Base-by-base conservation (phyloP, 92 coral and sea anemone genomes). In the Anthopleura xanthogrammica region DNA sequence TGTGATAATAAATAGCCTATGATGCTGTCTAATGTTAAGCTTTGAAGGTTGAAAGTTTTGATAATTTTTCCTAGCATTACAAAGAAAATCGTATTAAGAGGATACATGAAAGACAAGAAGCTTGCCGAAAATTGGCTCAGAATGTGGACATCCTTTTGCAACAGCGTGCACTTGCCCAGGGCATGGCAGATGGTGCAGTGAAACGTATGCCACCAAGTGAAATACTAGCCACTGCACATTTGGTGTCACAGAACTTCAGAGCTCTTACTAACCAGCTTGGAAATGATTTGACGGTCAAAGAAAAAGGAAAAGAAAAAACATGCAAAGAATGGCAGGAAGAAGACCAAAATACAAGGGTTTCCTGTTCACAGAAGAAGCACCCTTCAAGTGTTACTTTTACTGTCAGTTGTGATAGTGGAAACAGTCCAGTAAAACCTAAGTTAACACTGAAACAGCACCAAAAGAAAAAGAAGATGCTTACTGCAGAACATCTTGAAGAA, bases 41-140 rank as follows among this genome's bases (percentile, higher is more conserved):
- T 65, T 52, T 41, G 54, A 39, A 58, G 4, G 24, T 7, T 57
- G 36, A 41, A 72, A 7, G 1, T 41, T 41, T 41, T 16, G 46
- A 54, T 55, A 9, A 55, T 65, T 77, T 60, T 60, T 80, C 54
- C 20, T 80, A 96, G 99, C 90, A 92, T 85, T 90, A 86, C 68
- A 80, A 87, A 85, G 95, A 89, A 79, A 92, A 91, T 52, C 89
- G 92, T 75, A 79, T 96, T 24, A 87, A 94, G 88, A 88, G 98
- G 84, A 96, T 96, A 74, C 95, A 92, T 73, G 91, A 89, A n/a
- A 86, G 98, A 87, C 98, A 96, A 83, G 98, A 96, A 76, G 90
- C 93, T 12, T 94, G 97, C 13, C 87, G 88, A 89, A 94, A 89
- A 85, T 97, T 95, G 75, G 96, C 94, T 55, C 83, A 90, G 52